A percentile compares a stretch with the other conserved stretches of the same genome.
phyloP scores from a whole-genome alignment of 2,888 invertebrate genomes.

The Noctua fimbriata region DNA sequence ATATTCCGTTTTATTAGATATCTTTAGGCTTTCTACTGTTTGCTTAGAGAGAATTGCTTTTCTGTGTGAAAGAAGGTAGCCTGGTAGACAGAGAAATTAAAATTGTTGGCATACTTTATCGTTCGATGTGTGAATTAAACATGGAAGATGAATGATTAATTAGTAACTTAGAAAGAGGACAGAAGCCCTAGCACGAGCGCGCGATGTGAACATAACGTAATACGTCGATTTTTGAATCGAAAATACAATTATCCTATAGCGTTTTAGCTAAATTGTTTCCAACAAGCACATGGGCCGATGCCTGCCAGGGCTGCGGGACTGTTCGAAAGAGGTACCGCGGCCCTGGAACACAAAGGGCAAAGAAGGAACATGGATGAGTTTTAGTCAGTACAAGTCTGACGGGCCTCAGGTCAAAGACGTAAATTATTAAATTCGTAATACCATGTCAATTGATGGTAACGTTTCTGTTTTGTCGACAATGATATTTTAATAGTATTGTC shows the following conservation, averaged over 20 bases:
- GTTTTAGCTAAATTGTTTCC: too few species aligned
- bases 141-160: neutral
- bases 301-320: too few species aligned
- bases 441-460: neutral
- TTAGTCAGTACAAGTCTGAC: too few species aligned
- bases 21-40: neutral
- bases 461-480: neutral
- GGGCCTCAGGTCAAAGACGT: neutral
- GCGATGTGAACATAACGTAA: too few species aligned
- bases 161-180: neutral
- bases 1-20: slow-evolving; percentile 29
- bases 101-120: neutral
- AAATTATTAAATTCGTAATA: neutral
- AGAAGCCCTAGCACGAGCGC: too few species aligned
- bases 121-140: neutral
- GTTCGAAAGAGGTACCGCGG: too few species aligned
- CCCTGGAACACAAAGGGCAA: too few species aligned
- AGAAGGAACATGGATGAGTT: too few species aligned
- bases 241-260: too few species aligned
- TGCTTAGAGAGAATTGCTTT: slow-evolving; percentile 9
- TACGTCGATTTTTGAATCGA: too few species aligned
- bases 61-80: neutral
- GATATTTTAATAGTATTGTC: too few species aligned
- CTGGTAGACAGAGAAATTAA: neutral
- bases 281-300: too few species aligned